These are phyloP conservation scores for Myotis lucifugus DNA, from an alignment of 2,113 vertebrate genomes.

Conservation along the genomic window DNA sequence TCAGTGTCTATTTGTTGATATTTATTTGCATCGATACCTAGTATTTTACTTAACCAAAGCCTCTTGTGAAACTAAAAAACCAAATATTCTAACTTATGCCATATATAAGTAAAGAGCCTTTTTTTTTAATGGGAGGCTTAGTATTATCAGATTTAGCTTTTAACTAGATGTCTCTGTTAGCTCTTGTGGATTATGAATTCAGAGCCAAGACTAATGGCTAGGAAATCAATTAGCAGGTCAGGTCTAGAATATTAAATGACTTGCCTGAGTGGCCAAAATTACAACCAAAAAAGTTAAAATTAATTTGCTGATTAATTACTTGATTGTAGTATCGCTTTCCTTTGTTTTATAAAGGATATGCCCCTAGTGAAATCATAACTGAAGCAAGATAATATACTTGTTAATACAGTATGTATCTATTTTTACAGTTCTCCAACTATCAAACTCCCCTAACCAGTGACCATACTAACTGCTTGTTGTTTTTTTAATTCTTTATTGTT, in stretches of 20 bases:
- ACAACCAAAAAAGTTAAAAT: neutral
- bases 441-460: neutral
- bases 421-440: constrained; percentile 10
- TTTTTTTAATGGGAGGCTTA: neutral
- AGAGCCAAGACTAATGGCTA: neutral
- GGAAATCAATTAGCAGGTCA: neutral
- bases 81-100: neutral
- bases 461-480: neutral
- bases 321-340: neutral
- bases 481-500: neutral
- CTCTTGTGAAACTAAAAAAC: neutral
- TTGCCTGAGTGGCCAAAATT: neutral
- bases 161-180: neutral
- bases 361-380: neutral
- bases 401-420: neutral
- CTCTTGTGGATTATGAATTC: neutral
- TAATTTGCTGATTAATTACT: constrained; percentile 11
- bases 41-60: constrained; percentile 16
- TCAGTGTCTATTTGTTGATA: neutral
- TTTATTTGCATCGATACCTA: neutral
- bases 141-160: neutral
- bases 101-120: neutral
- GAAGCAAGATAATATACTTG: neutral
- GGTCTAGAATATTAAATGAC: neutral
- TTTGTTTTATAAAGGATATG: constrained; percentile 7